Percentiles rank a stretch among this genome's conserved stretches.
These are phyloP conservation scores for Gobionotothen gibberifrons DNA, from an alignment of 2,797 vertebrate genomes.

Conservation along the genomic window DNA sequence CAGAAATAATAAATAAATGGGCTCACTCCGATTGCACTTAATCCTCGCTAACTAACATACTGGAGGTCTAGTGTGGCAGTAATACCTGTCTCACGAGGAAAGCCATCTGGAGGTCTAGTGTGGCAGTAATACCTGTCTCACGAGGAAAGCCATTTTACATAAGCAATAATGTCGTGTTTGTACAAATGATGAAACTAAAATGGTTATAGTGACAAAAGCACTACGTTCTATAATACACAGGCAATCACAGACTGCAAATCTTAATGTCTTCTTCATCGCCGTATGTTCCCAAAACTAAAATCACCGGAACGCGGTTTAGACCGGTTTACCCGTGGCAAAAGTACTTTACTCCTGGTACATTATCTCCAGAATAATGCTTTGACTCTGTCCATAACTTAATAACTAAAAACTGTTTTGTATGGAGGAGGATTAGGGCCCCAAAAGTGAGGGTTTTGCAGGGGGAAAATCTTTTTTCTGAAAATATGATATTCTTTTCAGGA, in stretches of 20 bases:
- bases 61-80: conserved; percentile 80
- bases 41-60: conserved; percentile 79
- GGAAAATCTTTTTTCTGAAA: no score
- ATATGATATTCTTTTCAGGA: no score
- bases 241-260: conserved; percentile 99
- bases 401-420: not conserved
- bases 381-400: conserved; percentile 1
- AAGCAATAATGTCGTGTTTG: conserved; percentile 76
- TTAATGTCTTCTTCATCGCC: conserved; percentile 64
- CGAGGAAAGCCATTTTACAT: conserved; percentile 73
- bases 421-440: no score
- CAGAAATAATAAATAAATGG: conserved; percentile 88
- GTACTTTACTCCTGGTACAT: conserved; percentile 41
- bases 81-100: conserved; percentile 78
- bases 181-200: conserved; percentile 83
- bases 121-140: conserved; percentile 80
- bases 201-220: conserved; percentile 88
- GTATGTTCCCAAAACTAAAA: conserved; percentile 52
- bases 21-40: conserved; percentile 95
- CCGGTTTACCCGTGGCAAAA: conserved; percentile 19
- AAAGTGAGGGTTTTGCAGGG: no score
- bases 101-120: conserved; percentile 78
- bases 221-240: conserved; percentile 88
- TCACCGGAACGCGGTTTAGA: conserved; percentile 9
- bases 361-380: conserved; percentile 30